Conservation (phyloP, 1,140 invertebrate genomes). For the Euwallacea fornicatus region DNA sequence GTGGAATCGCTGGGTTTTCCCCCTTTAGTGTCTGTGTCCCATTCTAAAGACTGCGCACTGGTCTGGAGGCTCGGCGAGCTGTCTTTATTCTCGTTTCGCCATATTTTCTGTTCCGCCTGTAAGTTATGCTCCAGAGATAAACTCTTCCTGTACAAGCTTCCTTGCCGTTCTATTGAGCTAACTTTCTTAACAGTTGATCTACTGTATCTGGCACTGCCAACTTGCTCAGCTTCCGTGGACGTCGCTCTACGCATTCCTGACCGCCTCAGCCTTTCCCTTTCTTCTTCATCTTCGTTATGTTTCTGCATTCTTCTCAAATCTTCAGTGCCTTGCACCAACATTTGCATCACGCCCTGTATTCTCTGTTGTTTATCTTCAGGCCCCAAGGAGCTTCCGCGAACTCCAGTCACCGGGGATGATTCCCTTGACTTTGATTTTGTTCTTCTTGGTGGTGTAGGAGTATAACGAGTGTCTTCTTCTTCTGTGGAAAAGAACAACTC, state of each 20-base stretch:
- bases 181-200: slow-evolving; percentile 54
- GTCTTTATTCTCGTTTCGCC: slow-evolving; percentile 70
- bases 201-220: slow-evolving; percentile 41
- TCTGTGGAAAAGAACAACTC: slow-evolving; percentile 57
- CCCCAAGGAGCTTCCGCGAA: slow-evolving; percentile 47
- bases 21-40: slow-evolving; percentile 58
- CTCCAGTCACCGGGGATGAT: slow-evolving; percentile 61
- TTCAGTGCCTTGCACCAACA: slow-evolving; percentile 58
- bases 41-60: slow-evolving; percentile 66
- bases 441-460: slow-evolving; percentile 62
- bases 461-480: slow-evolving; percentile 49
- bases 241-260: slow-evolving; percentile 54
- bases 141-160: slow-evolving; percentile 67
- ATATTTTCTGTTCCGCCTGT: slow-evolving; percentile 60
- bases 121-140: slow-evolving; percentile 75
- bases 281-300: slow-evolving; percentile 56
- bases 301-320: slow-evolving; percentile 57
- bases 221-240: slow-evolving; percentile 54
- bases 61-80: slow-evolving; percentile 73
- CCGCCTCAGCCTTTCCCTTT: slow-evolving; percentile 53
- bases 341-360: slow-evolving; percentile 52
- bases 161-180: slow-evolving; percentile 51
- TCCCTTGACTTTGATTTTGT: slow-evolving; percentile 62
- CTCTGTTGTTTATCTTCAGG: slow-evolving; percentile 50
- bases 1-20: slow-evolving; percentile 65